phyloP scores from a whole-genome alignment of 1,140 invertebrate genomes.

The Drosophila obscura region DNA sequence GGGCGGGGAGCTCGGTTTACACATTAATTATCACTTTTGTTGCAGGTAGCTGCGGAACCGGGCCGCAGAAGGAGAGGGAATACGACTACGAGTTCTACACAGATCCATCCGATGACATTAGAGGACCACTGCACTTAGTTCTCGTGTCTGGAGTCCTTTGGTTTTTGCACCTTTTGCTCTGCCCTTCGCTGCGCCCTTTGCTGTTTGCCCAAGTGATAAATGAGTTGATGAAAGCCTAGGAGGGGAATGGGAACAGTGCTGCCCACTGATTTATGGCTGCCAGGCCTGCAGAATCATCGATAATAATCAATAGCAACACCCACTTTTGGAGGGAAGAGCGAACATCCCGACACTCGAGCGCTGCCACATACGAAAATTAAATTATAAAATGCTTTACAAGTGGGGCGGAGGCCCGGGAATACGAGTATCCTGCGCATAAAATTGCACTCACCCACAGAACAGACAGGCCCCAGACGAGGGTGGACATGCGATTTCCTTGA shows the following conservation, averaged over 20 bases:
- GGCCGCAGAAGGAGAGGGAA: constrained; percentile 5
- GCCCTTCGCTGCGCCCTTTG: constrained; percentile 16
- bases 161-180: constrained; percentile 26
- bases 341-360: constrained; percentile 16
- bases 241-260: constrained; percentile 15
- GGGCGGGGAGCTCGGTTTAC: constrained; percentile 61
- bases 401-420: constrained; percentile 51
- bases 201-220: constrained; percentile 69
- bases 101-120: constrained; percentile 57
- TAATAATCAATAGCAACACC: constrained; percentile 80
- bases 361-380: constrained; percentile 73
- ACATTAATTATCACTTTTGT: constrained; percentile 82
- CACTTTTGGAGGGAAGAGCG: constrained; percentile 53
- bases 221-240: constrained; percentile 69
- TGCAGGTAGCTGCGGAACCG: constrained; percentile 38
- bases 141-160: constrained; percentile 71
- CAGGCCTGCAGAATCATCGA: constrained; percentile 68
- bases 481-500: constrained; percentile 80
- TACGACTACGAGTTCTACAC: not conserved
- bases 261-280: constrained; percentile 62
- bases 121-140: constrained; percentile 66
- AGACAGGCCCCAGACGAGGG: constrained; percentile 62
- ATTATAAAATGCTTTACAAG: constrained; percentile 81
- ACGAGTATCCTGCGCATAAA: constrained; percentile 46
- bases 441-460: constrained; percentile 41